These are phyloP conservation scores for Gasterosteus nipponicus DNA, from an alignment of 2,113 vertebrate species.

Conservation along the genomic window DNA sequence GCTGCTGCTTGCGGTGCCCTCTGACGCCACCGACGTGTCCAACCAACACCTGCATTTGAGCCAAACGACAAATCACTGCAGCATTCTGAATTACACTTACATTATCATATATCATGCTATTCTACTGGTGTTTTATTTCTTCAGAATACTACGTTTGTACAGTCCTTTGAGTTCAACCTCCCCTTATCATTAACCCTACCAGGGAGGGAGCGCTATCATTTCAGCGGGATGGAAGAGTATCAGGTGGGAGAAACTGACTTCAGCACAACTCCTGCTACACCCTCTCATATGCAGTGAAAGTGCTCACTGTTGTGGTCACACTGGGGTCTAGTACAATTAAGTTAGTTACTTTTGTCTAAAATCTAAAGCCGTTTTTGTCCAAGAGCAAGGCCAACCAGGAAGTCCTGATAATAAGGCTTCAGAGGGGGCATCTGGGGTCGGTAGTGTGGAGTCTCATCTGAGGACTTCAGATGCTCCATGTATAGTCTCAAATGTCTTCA, in stretches of 20 bases:
- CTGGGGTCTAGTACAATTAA: no score
- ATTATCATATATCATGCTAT: not conserved
- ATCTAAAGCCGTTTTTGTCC: not conserved
- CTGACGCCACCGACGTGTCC: slow-evolving; percentile 2
- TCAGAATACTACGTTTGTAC: not conserved
- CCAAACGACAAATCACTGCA: not conserved
- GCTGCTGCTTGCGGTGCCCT: slow-evolving; percentile 55
- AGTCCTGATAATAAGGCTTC: not conserved
- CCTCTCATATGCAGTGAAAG: no score
- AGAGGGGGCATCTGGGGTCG: slow-evolving; percentile 12
- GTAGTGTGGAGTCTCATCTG: not conserved
- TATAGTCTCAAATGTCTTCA: slow-evolving; percentile 3
- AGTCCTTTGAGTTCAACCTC: no score
- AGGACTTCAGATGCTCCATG: slow-evolving; percentile 3
- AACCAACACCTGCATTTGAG: slow-evolving; percentile 13
- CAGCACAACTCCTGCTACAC: no score
- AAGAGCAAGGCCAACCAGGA: not conserved
- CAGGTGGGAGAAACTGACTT: no score
- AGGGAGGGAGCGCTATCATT: no score
- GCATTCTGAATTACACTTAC: not conserved
- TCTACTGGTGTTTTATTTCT: not conserved
- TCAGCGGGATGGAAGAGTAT: no score
- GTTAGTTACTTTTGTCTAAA: no score
- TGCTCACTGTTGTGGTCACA: no score
- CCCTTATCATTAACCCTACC: no score